phyloP scores from a whole-genome alignment of 2,888 invertebrate genomes.

The Clistopyga incitator region DNA sequence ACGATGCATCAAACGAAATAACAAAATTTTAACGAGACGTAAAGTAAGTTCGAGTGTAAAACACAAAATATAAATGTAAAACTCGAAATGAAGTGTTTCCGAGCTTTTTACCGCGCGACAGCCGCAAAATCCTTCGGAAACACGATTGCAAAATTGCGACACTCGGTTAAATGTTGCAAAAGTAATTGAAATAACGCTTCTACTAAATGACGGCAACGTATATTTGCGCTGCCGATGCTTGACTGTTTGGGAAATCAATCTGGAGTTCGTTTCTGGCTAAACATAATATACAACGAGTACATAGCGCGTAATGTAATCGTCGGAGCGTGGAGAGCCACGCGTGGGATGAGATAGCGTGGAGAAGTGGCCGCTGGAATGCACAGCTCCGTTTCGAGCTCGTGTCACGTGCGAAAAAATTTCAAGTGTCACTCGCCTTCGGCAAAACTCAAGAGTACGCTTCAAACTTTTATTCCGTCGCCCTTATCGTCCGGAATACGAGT shows the following conservation, averaged over 20 bases:
- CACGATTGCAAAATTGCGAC: not conserved
- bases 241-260: not conserved
- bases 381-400: constrained; percentile 36
- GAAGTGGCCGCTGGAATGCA: constrained; percentile 48
- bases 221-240: not conserved
- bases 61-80: not conserved
- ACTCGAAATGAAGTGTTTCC: not conserved
- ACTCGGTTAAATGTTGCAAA: not conserved
- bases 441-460: constrained; percentile 21
- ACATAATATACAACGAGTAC: not conserved
- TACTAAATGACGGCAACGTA: not conserved
- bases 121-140: no score
- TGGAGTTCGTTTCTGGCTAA: not conserved
- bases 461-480: constrained; percentile 44
- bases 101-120: no score
- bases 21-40: no score
- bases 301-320: not conserved
- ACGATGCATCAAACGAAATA: no score
- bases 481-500: not conserved
- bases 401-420: constrained; percentile 32
- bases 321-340: not conserved
- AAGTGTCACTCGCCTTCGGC: constrained; percentile 50
- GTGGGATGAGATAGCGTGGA: not conserved
- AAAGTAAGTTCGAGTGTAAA: no score
- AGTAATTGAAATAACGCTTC: not conserved